phyloP scores from a whole-genome alignment of 2,797 vertebrate genomes.

The Odontamblyopus lacepedii region DNA sequence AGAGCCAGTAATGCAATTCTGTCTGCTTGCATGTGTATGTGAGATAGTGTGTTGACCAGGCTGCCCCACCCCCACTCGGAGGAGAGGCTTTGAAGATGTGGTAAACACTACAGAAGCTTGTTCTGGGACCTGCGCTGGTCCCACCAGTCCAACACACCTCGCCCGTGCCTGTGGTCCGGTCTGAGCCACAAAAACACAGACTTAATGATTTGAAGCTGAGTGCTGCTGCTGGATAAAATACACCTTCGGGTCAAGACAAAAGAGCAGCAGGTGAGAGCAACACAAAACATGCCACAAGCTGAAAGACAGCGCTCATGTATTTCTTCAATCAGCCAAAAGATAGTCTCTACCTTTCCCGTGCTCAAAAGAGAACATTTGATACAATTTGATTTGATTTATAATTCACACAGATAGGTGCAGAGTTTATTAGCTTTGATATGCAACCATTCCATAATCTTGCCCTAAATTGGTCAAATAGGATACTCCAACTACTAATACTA shows the following conservation, averaged over 20 bases:
- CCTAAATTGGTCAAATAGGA: neutral
- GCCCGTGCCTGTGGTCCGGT: slow-evolving; percentile 47
- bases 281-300: slow-evolving; percentile 33
- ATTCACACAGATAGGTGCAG: neutral
- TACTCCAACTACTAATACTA: no score
- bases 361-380: neutral
- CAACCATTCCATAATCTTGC: neutral
- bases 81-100: slow-evolving; percentile 37
- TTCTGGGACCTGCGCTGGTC: slow-evolving; percentile 51
- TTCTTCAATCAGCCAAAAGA: slow-evolving; percentile 3
- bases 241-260: slow-evolving; percentile 47
- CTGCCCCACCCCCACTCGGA: slow-evolving; percentile 17
- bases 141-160: slow-evolving; percentile 35
- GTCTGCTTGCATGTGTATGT: slow-evolving; percentile 22
- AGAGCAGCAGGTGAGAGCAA: slow-evolving; percentile 34
- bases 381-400: neutral
- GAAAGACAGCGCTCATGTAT: slow-evolving; percentile 34
- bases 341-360: neutral
- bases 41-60: slow-evolving; percentile 22
- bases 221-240: slow-evolving; percentile 52
- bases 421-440: neutral
- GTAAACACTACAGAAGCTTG: slow-evolving; percentile 46
- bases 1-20: slow-evolving; percentile 64
- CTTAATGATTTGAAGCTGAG: slow-evolving; percentile 46
- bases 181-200: slow-evolving; percentile 38